Conservation (phyloP, 2,113 vertebrate species). For the Colius striatus region DNA sequence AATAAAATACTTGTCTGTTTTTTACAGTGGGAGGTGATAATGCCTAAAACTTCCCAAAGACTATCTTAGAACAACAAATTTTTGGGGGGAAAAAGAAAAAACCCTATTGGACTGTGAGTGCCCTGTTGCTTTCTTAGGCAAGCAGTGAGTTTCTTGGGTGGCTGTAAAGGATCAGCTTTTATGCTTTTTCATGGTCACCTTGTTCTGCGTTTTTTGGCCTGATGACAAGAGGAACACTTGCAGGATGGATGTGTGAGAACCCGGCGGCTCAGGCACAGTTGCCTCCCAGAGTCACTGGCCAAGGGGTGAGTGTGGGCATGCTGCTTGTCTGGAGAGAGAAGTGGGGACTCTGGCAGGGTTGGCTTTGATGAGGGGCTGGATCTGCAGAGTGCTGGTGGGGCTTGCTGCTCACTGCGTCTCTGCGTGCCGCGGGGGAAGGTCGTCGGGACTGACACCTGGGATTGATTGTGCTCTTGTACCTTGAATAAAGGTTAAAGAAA, state of each 20-base stretch:
- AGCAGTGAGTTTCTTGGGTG: not conserved
- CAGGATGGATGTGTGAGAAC: accelerated
- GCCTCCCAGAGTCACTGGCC: not conserved
- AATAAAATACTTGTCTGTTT: not conserved
- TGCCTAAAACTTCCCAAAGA: not conserved
- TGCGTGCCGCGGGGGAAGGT: not conserved
- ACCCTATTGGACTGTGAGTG: not conserved
- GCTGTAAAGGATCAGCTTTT: not conserved
- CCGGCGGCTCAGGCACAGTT: accelerated
- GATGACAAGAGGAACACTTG: accelerated
- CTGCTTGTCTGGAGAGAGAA: not conserved
- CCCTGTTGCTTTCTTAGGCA: not conserved
- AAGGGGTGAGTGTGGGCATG: not conserved
- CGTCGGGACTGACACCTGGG: not conserved
- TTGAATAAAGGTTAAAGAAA: conserved; percentile 28
- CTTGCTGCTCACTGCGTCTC: not conserved
- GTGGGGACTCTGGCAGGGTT: accelerated
- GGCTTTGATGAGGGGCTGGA: not conserved
- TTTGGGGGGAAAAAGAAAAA: accelerated
- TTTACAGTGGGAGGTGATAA: not conserved
- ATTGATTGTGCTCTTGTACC: not conserved
- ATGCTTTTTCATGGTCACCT: accelerated
- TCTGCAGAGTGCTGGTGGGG: not conserved
- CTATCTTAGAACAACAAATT: not conserved
- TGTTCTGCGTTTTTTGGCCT: accelerated